Percentiles rank a stretch among this genome's conserved stretches.
phyloP scores from a whole-genome alignment of 2,797 vertebrate genomes.

The Benthosema pterotum region DNA sequence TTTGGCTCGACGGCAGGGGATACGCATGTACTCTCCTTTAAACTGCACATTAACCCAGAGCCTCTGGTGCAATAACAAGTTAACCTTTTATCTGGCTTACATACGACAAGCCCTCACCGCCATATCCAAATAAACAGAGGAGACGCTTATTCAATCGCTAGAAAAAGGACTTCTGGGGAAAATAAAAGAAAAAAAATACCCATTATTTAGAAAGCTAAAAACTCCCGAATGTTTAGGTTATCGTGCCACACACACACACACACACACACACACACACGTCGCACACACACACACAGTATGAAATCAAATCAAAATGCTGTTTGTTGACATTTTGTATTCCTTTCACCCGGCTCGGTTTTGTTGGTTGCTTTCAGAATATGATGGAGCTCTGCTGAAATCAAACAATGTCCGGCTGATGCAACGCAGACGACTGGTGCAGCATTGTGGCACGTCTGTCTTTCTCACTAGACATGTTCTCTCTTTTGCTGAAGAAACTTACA shows the following conservation, averaged over 20 bases:
- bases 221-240: slow-evolving; percentile 62
- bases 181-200: slow-evolving; percentile 50
- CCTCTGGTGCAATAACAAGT: slow-evolving; percentile 79
- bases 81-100: slow-evolving; percentile 80
- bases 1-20: slow-evolving; percentile 73
- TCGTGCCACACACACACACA: slow-evolving; percentile 42
- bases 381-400: slow-evolving; percentile 27
- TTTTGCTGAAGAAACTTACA: slow-evolving; percentile 28
- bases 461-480: slow-evolving; percentile 26
- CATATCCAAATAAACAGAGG: slow-evolving; percentile 73
- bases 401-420: slow-evolving; percentile 35
- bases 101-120: slow-evolving; percentile 73
- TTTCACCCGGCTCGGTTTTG: slow-evolving; percentile 34
- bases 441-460: slow-evolving; percentile 5
- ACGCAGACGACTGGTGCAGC: slow-evolving; percentile 1
- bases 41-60: slow-evolving; percentile 80
- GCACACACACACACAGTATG: slow-evolving; percentile 13
- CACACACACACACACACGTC: too few relatives aligned
- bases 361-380: slow-evolving; percentile 47
- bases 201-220: slow-evolving; percentile 65
- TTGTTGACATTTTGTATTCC: slow-evolving; percentile 63
- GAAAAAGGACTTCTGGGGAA: slow-evolving; percentile 53
- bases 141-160: slow-evolving; percentile 61
- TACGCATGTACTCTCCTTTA: slow-evolving; percentile 70
- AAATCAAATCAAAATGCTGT: slow-evolving; percentile 64